Base-by-base conservation (phyloP, 1,140 invertebrate species). In the Calliphora vicina region DNA sequence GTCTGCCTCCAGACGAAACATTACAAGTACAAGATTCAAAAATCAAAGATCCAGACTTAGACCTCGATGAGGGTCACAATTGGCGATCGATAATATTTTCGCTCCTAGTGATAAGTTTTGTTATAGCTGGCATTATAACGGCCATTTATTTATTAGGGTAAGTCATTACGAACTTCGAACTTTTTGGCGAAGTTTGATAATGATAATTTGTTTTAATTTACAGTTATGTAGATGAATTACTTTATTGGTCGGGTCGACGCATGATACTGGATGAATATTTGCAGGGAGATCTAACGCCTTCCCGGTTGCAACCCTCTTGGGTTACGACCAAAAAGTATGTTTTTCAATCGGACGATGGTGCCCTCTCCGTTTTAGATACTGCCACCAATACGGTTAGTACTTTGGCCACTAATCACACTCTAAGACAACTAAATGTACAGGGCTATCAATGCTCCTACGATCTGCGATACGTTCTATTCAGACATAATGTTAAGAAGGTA, bases 61-160 rank as follows among this genome's bases (percentile, higher is more conserved):
- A 87, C 87, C 93, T 92, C 73, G 94, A 94, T 84, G 95, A 96
- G 91, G 95, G 95, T 82, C 95, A 96, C 92, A 96, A 97, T 90
- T 97, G 96, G 96, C 93, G 94, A 90, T 96, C 95, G 90, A 95
- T 97, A 89, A 93, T 97, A 86, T 95, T 96, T 88, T 96, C 95
- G 61, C 92, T 97, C 87, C 92, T 96, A 91, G 96, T 97, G 87
- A 97, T 97, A 91, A 94, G 95, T 88, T 93, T 95, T 91, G 95
- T 97, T 85, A 96, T 97, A 91, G 94, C 95, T 81, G 95, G 96
- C 61, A 96, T 96, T 86, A 94, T 96, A 85, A 95, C 95, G 84
- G 96, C 96, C 84, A 96, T 97, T 90, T 96, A 96, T 92, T 93
- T 96, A 89, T 93, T 96, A 87, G 96, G 96, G 93, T 94, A 88